phyloP scores from a whole-genome alignment of 2,888 invertebrate genomes.

The Limnephilus auricula region DNA sequence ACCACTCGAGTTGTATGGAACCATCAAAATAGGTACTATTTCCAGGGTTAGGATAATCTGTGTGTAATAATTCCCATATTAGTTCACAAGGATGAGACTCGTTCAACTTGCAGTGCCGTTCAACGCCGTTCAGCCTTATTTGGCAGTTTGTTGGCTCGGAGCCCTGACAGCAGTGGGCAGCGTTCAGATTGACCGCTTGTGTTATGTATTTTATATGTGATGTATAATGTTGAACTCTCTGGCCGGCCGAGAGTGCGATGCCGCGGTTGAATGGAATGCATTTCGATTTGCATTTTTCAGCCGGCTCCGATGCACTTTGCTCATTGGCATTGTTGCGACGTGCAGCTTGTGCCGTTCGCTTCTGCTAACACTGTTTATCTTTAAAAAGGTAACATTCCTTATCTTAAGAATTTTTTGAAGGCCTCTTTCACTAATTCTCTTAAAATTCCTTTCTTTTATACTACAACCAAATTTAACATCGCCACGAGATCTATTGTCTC shows the following conservation, averaged over 20 bases:
- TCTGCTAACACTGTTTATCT: background rate
- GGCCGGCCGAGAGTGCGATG: background rate
- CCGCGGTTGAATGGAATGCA: slow-evolving; percentile 47
- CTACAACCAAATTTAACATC: background rate
- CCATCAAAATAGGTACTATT: background rate
- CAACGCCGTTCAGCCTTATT: background rate
- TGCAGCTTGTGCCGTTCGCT: background rate
- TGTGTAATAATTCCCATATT: background rate
- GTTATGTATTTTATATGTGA: slow-evolving; percentile 38
- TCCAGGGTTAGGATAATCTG: background rate
- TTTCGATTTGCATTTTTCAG: slow-evolving; percentile 56
- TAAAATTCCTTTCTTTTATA: background rate
- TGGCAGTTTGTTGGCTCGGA: background rate
- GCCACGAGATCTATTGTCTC: background rate
- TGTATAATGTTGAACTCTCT: slow-evolving; percentile 35
- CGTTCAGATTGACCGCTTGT: slow-evolving; percentile 26
- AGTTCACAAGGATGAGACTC: background rate
- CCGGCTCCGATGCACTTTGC: slow-evolving; percentile 50
- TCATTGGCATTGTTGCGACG: slow-evolving; percentile 23
- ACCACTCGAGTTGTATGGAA: too few relatives aligned
- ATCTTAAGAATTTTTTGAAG: background rate
- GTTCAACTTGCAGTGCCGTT: background rate
- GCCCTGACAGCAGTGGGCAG: background rate
- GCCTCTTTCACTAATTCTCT: background rate
- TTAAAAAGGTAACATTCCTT: background rate